A percentile compares a stretch with the other conserved stretches of the same genome.
phyloP scores from a whole-genome alignment of 53 echinoderm and acorn worm genomes.

The Astropecten irregularis region DNA sequence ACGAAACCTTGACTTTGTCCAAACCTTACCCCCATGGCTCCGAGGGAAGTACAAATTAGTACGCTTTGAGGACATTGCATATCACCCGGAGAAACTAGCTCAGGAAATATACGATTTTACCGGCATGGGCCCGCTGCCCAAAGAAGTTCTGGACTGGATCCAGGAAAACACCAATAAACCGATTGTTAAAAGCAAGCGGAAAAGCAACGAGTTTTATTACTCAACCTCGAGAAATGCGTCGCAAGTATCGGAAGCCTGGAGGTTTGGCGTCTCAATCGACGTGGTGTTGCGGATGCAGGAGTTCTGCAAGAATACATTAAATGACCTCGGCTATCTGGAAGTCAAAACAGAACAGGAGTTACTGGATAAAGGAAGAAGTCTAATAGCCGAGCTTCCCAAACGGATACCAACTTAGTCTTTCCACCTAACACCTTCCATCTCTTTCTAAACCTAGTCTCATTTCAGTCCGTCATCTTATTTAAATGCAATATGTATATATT shows the following conservation, averaged over 20 bases:
- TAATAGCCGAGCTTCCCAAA: constrained; percentile 18
- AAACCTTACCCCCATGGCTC: constrained; percentile 62
- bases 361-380: constrained; percentile 36
- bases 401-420: not conserved
- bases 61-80: constrained; percentile 94
- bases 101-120: constrained; percentile 77
- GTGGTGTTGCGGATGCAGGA: constrained; percentile 73
- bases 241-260: constrained; percentile 83
- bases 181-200: not conserved
- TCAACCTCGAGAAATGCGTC: constrained; percentile 83
- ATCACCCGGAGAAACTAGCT: constrained; percentile 64
- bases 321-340: constrained; percentile 65
- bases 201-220: constrained; percentile 19
- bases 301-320: constrained; percentile 67
- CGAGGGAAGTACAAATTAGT: constrained; percentile 72
- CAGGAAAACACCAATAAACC: constrained; percentile 59
- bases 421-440: not conserved
- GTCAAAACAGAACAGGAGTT: constrained; percentile 51
- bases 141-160: constrained; percentile 76
- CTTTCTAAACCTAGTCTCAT: no score
- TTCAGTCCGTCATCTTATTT: no score
- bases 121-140: constrained; percentile 78
- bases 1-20: constrained; percentile 63
- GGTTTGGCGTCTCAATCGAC: constrained; percentile 53
- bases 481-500: no score